Evolutionary conservation across 1,140 invertebrate genomes (phyloP).

Genomic region (Anoplolepis gracilipes): DNA sequence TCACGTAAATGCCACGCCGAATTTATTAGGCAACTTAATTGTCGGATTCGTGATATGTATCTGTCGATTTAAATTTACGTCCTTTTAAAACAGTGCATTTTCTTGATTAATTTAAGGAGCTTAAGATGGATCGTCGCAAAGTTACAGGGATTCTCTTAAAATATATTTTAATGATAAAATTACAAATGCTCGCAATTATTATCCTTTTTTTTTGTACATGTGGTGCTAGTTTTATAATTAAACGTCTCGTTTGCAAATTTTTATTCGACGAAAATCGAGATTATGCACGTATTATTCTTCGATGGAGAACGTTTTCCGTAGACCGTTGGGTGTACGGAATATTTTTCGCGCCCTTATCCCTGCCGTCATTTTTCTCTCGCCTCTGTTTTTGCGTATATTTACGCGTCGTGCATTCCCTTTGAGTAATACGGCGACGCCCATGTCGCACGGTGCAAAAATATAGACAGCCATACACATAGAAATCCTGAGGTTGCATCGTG

Average conservation of each 20-base stretch:
- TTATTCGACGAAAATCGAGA: slow-evolving; percentile 1
- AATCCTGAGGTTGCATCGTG: slow-evolving; percentile 34
- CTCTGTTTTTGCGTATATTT: slow-evolving; percentile 50
- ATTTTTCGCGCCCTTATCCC: slow-evolving; percentile 49
- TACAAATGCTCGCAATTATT: not conserved
- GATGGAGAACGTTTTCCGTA: not conserved
- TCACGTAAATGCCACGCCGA: not conserved
- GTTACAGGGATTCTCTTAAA: too few species aligned
- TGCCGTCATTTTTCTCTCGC: slow-evolving; percentile 36
- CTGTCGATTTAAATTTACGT: not conserved
- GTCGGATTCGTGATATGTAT: not conserved
- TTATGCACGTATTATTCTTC: not conserved
- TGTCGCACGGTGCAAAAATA: slow-evolving; percentile 13
- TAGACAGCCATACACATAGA: slow-evolving; percentile 25
- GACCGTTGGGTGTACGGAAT: slow-evolving; percentile 16
- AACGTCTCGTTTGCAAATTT: not conserved
- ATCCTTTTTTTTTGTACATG: not conserved
- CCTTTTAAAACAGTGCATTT: too few species aligned
- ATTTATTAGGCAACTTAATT: slow-evolving; percentile 7
- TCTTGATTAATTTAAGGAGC: too few species aligned
- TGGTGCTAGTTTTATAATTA: not conserved
- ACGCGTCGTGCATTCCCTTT: slow-evolving; percentile 54
- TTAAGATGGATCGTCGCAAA: too few species aligned
- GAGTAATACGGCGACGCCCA: slow-evolving; percentile 47
- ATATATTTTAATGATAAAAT: not conserved